phyloP scores from a whole-genome alignment of 2,113 vertebrate genomes.

The Corapipo altera region DNA sequence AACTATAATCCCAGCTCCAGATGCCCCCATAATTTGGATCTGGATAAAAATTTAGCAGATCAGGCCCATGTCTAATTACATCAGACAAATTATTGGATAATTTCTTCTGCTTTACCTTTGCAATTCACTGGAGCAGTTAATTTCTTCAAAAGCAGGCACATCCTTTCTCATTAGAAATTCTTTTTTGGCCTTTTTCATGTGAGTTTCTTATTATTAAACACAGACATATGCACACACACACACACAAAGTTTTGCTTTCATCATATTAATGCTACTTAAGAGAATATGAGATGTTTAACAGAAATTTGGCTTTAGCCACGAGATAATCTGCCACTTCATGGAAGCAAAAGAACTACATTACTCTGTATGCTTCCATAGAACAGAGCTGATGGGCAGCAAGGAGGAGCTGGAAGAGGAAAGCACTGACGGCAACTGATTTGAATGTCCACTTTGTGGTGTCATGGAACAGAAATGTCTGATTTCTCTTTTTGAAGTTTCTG shows the following conservation, averaged over 20 bases:
- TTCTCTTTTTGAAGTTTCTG: not conserved
- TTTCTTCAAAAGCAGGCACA: conserved; percentile 70
- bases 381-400: not conserved
- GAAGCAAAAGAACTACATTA: not conserved
- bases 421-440: not conserved
- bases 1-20: conserved; percentile 1
- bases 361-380: not conserved
- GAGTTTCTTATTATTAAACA: conserved; percentile 56
- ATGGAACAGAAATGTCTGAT: not conserved
- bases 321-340: conserved; percentile 17
- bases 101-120: conserved; percentile 78
- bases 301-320: conserved; percentile 48
- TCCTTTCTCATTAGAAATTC: conserved; percentile 73
- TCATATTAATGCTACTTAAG: conserved; percentile 58
- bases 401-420: not conserved
- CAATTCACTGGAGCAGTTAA: conserved; percentile 79
- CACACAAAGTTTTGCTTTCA: conserved; percentile 33
- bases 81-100: conserved; percentile 76
- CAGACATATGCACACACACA: not conserved
- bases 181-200: conserved; percentile 65
- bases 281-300: conserved; percentile 60
- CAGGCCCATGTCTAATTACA: conserved; percentile 62
- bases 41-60: conserved; percentile 33
- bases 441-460: not conserved
- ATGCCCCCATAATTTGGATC: conserved; percentile 38